phyloP scores from a whole-genome alignment of 2,888 invertebrate species.

The Trachelus stipa region DNA sequence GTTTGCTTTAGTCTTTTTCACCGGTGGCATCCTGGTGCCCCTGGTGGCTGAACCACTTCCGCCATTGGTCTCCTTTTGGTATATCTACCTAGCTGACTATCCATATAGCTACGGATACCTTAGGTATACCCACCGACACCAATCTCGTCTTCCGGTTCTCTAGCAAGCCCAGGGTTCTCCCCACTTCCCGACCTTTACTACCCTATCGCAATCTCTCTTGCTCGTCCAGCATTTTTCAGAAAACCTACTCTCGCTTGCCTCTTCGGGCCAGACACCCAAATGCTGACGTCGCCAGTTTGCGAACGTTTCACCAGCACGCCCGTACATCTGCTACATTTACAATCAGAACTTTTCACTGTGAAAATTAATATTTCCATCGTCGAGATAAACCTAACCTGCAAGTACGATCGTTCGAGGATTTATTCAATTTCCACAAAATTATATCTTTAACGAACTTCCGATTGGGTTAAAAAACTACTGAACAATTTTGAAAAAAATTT shows the following conservation, averaged over 20 bases:
- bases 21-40: constrained; percentile 17
- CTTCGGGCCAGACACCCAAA: constrained; percentile 46
- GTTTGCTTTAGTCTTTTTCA: constrained; percentile 33
- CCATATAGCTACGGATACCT: neutral
- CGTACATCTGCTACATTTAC: constrained; percentile 41
- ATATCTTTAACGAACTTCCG: neutral
- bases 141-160: constrained; percentile 21
- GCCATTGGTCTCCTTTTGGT: constrained; percentile 25
- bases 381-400: constrained; percentile 22
- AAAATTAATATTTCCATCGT: constrained; percentile 33
- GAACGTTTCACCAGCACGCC: constrained; percentile 15
- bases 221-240: constrained; percentile 53
- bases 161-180: constrained; percentile 19
- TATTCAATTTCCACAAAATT: neutral
- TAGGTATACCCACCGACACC: constrained; percentile 18
- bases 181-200: constrained; percentile 33
- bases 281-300: constrained; percentile 44
- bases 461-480: neutral
- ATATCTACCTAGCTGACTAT: constrained; percentile 22
- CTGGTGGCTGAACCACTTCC: constrained; percentile 20
- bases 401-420: neutral
- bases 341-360: constrained; percentile 41
- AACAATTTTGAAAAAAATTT: neutral
- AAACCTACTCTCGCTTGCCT: constrained; percentile 42
- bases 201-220: constrained; percentile 51